These are phyloP conservation scores for Scaptodrosophila latifasciaeformis DNA, from an alignment of 2,888 invertebrate genomes.

Conservation along the genomic window DNA sequence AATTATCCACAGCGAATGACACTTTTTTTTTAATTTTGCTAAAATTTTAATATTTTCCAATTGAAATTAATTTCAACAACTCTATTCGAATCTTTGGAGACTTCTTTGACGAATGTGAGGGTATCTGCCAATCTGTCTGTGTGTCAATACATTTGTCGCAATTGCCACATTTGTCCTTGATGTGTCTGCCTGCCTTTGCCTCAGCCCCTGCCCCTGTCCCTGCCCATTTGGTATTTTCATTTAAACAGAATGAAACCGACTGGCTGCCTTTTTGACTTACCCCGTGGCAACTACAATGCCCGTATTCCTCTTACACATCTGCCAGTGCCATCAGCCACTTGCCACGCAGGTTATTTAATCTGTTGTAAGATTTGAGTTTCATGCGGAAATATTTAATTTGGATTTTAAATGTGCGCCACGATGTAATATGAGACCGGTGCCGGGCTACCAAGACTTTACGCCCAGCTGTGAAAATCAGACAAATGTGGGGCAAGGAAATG, in stretches of 20 bases:
- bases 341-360: conserved; percentile 56
- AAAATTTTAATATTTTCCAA: too few species aligned
- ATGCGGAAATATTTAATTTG: conserved; percentile 66
- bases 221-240: conserved; percentile 1
- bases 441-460: not conserved
- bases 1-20: too few species aligned
- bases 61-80: too few species aligned
- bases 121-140: too few species aligned
- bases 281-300: conserved; percentile 31
- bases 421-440: conserved; percentile 44
- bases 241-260: not conserved
- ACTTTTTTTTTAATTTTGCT: too few species aligned
- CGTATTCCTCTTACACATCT: not conserved
- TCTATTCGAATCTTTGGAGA: too few species aligned
- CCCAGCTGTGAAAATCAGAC: conserved; percentile 40
- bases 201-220: not conserved
- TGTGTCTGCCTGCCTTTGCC: too few species aligned
- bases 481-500: conserved; percentile 44
- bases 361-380: conserved; percentile 65
- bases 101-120: too few species aligned
- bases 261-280: conserved; percentile 52
- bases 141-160: too few species aligned
- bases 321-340: conserved; percentile 6
- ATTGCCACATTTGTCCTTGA: not conserved
- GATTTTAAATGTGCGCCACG: conserved; percentile 62